Evolutionary conservation across 2,113 vertebrate genomes (phyloP).

Genomic region (Psephotus haematonotus): DNA sequence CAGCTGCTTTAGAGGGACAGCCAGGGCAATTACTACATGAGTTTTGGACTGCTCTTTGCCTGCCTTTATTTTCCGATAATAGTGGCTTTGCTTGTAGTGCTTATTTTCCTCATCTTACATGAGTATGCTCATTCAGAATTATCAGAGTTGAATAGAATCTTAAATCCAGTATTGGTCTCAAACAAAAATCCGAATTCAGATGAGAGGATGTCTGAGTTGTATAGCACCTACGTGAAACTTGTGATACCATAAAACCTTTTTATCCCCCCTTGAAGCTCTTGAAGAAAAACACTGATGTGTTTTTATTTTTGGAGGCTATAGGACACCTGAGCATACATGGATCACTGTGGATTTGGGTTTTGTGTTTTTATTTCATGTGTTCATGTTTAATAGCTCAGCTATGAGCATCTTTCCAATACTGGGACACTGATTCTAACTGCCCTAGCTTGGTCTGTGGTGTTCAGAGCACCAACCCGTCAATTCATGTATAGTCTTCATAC

Average conservation of each 20-base stretch:
- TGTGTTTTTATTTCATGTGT: not conserved
- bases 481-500: not conserved
- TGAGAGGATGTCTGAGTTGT: not conserved
- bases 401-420: not conserved
- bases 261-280: not conserved
- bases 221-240: not conserved
- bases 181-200: not conserved
- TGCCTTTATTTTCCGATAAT: not conserved
- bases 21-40: not conserved
- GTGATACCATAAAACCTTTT: not conserved
- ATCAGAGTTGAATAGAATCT: not conserved
- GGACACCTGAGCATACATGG: not conserved
- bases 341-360: not conserved
- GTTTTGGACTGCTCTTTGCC: not conserved
- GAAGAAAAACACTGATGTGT: not conserved
- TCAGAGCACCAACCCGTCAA: not conserved
- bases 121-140: not conserved
- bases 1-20: not conserved
- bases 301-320: not conserved
- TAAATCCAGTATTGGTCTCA: not conserved
- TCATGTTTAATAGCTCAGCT: not conserved
- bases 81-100: not conserved
- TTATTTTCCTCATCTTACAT: rapidly evolving
- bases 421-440: not conserved
- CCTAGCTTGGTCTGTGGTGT: not conserved